Percentiles rank a stretch among this genome's conserved stretches.
Conservation (phyloP, 2,888 invertebrate genomes). For the Oeneis ivallda region DNA sequence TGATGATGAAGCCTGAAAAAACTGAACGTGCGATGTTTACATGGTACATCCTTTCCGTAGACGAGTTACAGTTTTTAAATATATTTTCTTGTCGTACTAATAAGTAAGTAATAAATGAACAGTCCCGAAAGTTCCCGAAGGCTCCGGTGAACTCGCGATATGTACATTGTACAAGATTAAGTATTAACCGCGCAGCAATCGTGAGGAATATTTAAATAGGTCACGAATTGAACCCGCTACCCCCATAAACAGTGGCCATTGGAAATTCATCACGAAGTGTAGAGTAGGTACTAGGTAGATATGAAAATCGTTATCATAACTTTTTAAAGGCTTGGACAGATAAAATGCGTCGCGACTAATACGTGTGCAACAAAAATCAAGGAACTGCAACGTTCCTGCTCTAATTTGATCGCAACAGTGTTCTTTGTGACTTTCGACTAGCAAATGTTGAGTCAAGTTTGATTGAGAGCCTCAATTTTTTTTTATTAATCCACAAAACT, state of each 20-base stretch:
- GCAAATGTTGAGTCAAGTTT: too few species aligned
- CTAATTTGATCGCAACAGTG: too few species aligned
- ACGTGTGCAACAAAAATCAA: neutral
- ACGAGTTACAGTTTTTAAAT: too few species aligned
- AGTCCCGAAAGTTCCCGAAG: conserved; percentile 5
- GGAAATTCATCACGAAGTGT: conserved; percentile 27
- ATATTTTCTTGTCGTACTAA: too few species aligned
- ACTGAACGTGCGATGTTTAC: too few species aligned
- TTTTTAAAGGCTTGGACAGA: neutral
- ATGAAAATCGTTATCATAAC: neutral
- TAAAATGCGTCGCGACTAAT: neutral
- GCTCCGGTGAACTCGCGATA: neutral
- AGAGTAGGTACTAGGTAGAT: neutral
- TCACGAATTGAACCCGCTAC: conserved; percentile 26
- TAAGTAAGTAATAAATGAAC: conserved; percentile 7
- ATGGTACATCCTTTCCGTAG: too few species aligned
- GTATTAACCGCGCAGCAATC: conserved; percentile 16
- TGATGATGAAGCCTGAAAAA: too few species aligned
- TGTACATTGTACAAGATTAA: conserved; percentile 18
- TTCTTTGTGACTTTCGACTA: too few species aligned
- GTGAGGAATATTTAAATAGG: conserved; percentile 22
- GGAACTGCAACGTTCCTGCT: too few species aligned
- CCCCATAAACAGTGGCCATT: conserved; percentile 26
- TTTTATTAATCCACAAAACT: too few species aligned
- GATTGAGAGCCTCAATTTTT: too few species aligned